Percentiles rank a stretch among this genome's conserved stretches.
Conservation (phyloP, 2,888 invertebrate species). For the Julus scanicus region DNA sequence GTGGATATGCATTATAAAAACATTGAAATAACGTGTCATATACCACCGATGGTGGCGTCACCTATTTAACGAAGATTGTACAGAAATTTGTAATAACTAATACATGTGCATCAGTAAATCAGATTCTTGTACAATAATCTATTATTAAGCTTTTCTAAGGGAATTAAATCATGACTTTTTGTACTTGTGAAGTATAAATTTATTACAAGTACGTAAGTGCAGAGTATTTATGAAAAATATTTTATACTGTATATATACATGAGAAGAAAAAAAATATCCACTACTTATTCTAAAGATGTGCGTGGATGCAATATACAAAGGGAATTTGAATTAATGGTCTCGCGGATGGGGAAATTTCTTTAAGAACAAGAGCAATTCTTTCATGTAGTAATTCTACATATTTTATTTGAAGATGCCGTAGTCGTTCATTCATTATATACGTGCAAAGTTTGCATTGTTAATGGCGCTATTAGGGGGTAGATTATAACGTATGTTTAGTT, state of each 20-base stretch:
- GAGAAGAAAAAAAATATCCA: background rate
- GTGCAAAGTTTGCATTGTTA: slow-evolving; percentile 35
- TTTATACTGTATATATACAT: background rate
- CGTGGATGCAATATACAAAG: background rate
- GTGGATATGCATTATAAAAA: too few species aligned
- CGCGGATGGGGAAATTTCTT: slow-evolving; percentile 4
- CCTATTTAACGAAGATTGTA: too few species aligned
- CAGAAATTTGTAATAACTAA: too few species aligned
- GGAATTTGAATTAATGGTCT: slow-evolving; percentile 33
- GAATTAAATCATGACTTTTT: background rate
- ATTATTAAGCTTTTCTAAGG: background rate
- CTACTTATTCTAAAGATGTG: background rate
- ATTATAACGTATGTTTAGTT: slow-evolving; percentile 20
- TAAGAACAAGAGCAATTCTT: background rate
- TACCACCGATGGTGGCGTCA: too few species aligned
- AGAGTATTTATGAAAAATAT: background rate
- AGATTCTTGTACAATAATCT: background rate
- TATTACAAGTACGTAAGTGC: background rate
- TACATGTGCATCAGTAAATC: too few species aligned
- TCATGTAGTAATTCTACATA: background rate
- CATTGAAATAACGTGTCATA: too few species aligned
- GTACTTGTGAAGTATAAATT: background rate
- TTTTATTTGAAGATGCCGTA: slow-evolving; percentile 24
- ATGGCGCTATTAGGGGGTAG: slow-evolving; percentile 34
- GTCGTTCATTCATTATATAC: background rate